Percentiles rank a stretch among this genome's conserved stretches.
phyloP scores from a whole-genome alignment of 2,888 invertebrate species.

The Flexamia atlantica region DNA sequence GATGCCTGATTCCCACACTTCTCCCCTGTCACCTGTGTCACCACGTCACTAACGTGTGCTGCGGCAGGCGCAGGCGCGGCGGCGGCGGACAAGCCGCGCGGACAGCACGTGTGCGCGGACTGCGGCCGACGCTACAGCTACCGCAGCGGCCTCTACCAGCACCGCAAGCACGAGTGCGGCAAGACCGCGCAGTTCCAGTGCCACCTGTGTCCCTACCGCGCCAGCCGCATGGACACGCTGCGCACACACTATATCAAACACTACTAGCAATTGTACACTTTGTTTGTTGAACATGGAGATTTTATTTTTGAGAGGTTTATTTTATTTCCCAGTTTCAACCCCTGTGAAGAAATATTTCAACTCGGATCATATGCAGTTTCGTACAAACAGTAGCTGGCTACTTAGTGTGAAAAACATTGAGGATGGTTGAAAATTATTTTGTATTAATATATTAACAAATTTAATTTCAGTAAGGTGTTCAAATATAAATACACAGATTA shows the following conservation, averaged over 20 bases:
- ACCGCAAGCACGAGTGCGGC: constrained; percentile 70
- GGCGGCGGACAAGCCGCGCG: neutral
- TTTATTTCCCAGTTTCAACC: neutral
- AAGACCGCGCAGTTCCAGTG: constrained; percentile 66
- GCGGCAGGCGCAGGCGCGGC: neutral
- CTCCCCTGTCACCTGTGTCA: no score
- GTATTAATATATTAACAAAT: no score
- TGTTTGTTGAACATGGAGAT: neutral
- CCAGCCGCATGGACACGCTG: constrained; percentile 73
- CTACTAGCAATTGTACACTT: neutral
- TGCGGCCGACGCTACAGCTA: constrained; percentile 52
- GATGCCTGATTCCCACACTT: no score
- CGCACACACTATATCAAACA: constrained; percentile 70
- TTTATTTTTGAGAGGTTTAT: neutral
- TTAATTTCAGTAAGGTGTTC: no score
- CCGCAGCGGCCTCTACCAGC: constrained; percentile 73
- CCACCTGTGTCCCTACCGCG: constrained; percentile 66
- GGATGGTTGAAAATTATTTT: no score
- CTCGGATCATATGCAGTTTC: no score
- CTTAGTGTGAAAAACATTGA: no score
- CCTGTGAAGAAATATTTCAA: no score
- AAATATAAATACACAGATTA: no score
- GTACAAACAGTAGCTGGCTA: no score
- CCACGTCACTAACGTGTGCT: neutral
- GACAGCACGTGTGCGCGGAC: constrained; percentile 22